Percentiles rank a stretch among this genome's conserved stretches.
Evolutionary conservation across 2,113 vertebrate genomes (phyloP).

Genomic region (Mus spicilegus): DNA sequence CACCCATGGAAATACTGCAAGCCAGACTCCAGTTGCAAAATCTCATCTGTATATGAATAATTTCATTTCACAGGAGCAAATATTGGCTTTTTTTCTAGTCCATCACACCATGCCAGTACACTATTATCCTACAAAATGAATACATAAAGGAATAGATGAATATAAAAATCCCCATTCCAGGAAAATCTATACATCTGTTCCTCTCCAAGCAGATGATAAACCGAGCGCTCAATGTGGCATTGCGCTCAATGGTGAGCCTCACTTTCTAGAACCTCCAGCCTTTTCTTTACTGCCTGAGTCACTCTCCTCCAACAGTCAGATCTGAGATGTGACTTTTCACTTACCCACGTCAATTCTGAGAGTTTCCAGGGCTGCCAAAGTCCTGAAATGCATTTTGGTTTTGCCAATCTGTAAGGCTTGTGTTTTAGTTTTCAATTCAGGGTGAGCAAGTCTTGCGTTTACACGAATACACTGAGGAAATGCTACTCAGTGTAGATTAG

Average conservation of each 20-base stretch:
- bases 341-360: background rate
- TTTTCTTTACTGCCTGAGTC: background rate
- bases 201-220: background rate
- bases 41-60: background rate
- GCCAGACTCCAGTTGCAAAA: background rate
- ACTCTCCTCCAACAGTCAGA: background rate
- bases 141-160: conserved; percentile 7
- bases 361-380: background rate
- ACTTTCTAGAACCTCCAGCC: background rate
- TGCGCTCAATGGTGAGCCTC: background rate
- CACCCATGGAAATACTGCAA: background rate
- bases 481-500: background rate
- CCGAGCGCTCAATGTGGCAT: background rate
- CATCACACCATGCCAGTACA: background rate
- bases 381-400: background rate
- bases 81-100: conserved; percentile 6
- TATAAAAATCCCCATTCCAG: conserved; percentile 22
- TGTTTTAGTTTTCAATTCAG: background rate
- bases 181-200: background rate
- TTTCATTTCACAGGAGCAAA: conserved; percentile 40
- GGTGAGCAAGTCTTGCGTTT: background rate
- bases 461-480: background rate
- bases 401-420: background rate
- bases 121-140: conserved; percentile 17
- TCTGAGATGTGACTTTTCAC: background rate